Base-by-base conservation (phyloP, 2,888 invertebrate species). In the Saturnia japonica region DNA sequence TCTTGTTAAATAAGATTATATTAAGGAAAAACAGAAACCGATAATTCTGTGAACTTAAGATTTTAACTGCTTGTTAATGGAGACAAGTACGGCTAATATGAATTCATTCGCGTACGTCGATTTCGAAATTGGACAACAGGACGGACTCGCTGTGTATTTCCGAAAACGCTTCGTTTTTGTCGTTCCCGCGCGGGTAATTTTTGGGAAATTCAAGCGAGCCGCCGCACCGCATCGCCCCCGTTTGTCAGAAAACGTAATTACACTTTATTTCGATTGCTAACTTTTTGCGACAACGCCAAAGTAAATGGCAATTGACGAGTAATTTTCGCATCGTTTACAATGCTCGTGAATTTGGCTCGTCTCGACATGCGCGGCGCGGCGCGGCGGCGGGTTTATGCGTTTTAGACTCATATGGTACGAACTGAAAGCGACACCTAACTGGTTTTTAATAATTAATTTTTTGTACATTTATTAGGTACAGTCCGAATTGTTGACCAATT, bases 261-360 rank as follows among this genome's bases (percentile, higher is more conserved):
- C 88, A 82, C 91, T 87, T 60, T 91, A 91, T 91, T 91, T 90
- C 84, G 89, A 91, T 91, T 82, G 86, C 77, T 77, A 77, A 80
- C 80, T 88, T 90, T 91, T 92, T 91, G 45, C 45, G 45, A 40
- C 14, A 78, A 67, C 67, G 72, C 72, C 69, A 71, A 60, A 74
- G 74, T 76, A 73, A 77, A 76, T 76, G 76, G 79, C 79, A 77
- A 80, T 80, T 76, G 75, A 75, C 77, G 68, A 57, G 45, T 45
- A 62, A 66, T 68, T 70, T 64, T 72, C 40, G 40, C 34, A 64
- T 40, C 64, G 64, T 64, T 64, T 64, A 64, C 40, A 64, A 64
- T 40, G 64, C 64, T 64, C 40, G 40, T 64, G 64, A 60, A 60
- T 60, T 60, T 28, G 57, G 25, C 16, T 28, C 57, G 25, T 12